Evolutionary conservation across 2,797 vertebrate species (phyloP).

Genomic region (Balearica regulorum): DNA sequence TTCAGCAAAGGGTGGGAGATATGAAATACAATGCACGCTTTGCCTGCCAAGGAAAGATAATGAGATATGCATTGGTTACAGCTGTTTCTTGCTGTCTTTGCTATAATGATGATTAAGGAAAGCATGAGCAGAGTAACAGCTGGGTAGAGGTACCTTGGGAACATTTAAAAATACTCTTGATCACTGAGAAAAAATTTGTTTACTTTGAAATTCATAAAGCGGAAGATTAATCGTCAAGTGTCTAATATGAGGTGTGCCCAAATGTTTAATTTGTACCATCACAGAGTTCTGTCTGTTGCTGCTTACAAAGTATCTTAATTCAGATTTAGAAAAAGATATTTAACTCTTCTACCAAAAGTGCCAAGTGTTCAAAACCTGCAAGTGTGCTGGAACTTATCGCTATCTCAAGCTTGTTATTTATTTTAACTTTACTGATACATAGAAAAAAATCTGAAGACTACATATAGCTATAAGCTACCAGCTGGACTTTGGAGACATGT

Average conservation of each 20-base stretch:
- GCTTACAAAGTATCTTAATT: background rate
- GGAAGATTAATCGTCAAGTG: background rate
- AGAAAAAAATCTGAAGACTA: background rate
- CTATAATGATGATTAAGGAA: conserved; percentile 48
- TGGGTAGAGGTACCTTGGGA: conserved; percentile 50
- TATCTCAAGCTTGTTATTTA: background rate
- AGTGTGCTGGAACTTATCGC: background rate
- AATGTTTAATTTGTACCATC: background rate
- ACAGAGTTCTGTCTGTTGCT: background rate
- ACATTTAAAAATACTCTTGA: conserved; percentile 28
- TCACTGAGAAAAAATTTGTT: conserved; percentile 22
- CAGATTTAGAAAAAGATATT: background rate
- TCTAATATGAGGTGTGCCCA: background rate
- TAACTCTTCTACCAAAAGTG: background rate
- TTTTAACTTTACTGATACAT: background rate
- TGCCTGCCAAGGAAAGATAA: conserved; percentile 58
- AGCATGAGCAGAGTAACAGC: conserved; percentile 31
- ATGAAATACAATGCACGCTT: background rate
- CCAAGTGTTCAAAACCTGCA: background rate
- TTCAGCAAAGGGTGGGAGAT: conserved; percentile 54
- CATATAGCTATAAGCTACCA: background rate
- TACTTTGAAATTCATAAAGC: conserved; percentile 40
- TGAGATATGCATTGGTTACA: conserved; percentile 54
- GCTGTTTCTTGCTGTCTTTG: conserved; percentile 48
- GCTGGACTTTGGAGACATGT: background rate